These are phyloP conservation scores for Propithecus deckenii DNA, from an alignment of 2,797 vertebrate species.

Conservation along the genomic window DNA sequence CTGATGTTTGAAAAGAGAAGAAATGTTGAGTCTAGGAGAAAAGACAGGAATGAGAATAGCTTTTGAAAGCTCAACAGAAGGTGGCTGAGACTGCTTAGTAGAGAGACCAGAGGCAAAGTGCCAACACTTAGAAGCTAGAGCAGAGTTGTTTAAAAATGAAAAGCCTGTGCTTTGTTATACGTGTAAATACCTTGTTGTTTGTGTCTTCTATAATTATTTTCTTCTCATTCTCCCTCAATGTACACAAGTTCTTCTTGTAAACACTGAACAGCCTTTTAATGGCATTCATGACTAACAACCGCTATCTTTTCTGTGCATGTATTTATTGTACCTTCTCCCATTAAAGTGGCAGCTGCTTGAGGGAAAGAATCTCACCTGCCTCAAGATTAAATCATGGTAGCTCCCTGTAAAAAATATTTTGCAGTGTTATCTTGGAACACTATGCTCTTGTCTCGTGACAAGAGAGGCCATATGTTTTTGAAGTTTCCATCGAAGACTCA, in stretches of 20 bases:
- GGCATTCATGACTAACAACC: not conserved
- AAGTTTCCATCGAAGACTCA: not conserved
- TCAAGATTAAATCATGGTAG: not conserved
- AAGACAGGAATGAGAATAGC: not conserved
- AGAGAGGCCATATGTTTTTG: not conserved
- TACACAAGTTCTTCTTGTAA: not conserved
- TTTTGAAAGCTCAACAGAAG: not conserved
- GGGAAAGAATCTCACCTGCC: not conserved
- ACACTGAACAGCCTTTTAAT: not conserved
- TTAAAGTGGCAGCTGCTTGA: not conserved
- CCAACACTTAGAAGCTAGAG: not conserved
- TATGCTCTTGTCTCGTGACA: not conserved
- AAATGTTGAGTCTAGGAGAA: not conserved
- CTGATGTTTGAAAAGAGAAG: conserved; percentile 10
- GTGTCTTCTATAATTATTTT: not conserved
- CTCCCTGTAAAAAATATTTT: not conserved
- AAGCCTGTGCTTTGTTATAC: not conserved
- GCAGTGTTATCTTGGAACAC: not conserved
- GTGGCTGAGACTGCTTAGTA: not conserved
- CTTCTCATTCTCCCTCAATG: not conserved
- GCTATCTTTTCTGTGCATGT: not conserved
- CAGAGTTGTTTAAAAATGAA: not conserved
- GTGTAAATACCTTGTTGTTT: not conserved
- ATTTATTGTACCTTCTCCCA: not conserved
- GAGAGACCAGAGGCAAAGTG: not conserved